Percentiles rank a stretch among this genome's conserved stretches.
Conservation (phyloP, 2,888 invertebrate genomes). For the Heliconius erato region DNA sequence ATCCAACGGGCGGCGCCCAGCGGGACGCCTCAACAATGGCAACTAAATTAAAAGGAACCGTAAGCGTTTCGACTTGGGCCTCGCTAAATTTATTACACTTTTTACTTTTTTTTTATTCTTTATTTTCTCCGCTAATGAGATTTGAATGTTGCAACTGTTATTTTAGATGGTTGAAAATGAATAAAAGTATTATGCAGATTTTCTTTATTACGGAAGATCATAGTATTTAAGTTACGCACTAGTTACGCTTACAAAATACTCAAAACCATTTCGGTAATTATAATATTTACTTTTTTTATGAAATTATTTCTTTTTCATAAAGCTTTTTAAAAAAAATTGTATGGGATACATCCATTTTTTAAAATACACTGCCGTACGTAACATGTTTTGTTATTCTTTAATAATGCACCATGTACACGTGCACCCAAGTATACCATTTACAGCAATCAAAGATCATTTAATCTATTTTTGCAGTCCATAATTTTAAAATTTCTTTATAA, state of each 20-base stretch:
- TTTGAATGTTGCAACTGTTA: slow-evolving; percentile 82
- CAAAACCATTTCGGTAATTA: neutral
- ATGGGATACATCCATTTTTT: neutral
- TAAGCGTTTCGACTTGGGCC: slow-evolving; percentile 84
- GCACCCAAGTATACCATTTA: slow-evolving; percentile 18
- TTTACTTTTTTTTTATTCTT: slow-evolving; percentile 78
- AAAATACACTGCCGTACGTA: neutral
- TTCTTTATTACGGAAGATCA: neutral
- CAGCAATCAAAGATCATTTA: slow-evolving; percentile 29
- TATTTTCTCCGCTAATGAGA: slow-evolving; percentile 84
- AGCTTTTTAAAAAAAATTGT: neutral
- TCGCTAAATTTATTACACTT: slow-evolving; percentile 84
- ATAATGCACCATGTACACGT: neutral
- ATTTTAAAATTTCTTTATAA: slow-evolving; percentile 55
- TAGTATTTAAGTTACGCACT: neutral
- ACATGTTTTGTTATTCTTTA: neutral
- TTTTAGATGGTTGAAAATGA: slow-evolving; percentile 71
- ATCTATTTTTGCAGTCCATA: slow-evolving; percentile 36
- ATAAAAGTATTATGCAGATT: slow-evolving; percentile 59
- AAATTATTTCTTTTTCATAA: no score
- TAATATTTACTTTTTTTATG: neutral
- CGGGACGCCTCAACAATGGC: slow-evolving; percentile 83
- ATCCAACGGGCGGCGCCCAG: slow-evolving; percentile 78
- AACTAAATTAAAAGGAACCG: slow-evolving; percentile 85
- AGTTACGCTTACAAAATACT: neutral